phyloP scores from a whole-genome alignment of 2,113 vertebrate species.

The Microtus oregoni region DNA sequence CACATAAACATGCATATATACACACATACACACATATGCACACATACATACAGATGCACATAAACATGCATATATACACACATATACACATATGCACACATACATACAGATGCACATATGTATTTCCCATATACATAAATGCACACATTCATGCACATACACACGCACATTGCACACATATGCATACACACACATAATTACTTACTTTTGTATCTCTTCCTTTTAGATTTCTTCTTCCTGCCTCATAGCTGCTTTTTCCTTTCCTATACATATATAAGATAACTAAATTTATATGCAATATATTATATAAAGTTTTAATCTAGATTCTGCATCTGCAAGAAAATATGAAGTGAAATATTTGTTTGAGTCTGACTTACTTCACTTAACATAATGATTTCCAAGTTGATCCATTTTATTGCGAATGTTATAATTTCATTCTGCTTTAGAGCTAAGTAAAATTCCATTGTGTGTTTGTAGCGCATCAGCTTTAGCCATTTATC shows the following conservation, averaged over 20 bases:
- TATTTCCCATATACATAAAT: not conserved
- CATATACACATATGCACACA: accelerated
- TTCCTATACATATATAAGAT: not conserved
- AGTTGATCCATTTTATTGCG: not conserved
- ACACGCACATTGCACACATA: not conserved
- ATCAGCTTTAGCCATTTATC: not conserved
- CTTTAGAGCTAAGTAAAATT: not conserved
- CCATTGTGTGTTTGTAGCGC: not conserved
- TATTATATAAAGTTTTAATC: not conserved
- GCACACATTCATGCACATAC: not conserved
- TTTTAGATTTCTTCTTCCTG: not conserved
- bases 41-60: not conserved
- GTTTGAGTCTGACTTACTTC: not conserved
- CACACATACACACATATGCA: not conserved
- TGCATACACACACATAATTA: not conserved
- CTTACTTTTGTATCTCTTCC: not conserved
- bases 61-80: not conserved
- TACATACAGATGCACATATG: not conserved
- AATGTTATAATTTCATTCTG: not conserved
- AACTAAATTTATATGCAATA: not conserved
- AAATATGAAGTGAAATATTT: not conserved
- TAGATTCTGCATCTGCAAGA: not conserved
- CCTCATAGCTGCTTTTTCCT: not conserved
- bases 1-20: not conserved
- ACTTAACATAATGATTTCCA: not conserved